Evolutionary conservation across 1,140 invertebrate species (phyloP), one percentile per base, ranked within the genome.

Genomic region (Procambarus virginalis): DNA sequence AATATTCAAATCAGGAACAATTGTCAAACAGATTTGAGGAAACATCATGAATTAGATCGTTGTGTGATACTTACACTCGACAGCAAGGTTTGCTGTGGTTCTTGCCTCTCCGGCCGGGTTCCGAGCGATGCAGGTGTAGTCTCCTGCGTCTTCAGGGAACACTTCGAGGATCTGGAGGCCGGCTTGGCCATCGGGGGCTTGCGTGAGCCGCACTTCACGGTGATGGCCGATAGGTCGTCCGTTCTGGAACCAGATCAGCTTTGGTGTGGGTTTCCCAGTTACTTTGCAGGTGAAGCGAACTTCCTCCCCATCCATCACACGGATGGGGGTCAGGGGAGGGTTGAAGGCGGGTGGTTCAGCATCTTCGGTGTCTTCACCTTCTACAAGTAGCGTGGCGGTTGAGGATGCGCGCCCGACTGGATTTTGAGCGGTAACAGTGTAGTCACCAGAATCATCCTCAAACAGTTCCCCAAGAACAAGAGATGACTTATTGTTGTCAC

Each of bases 281-380:
- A 96, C 95, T 93, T 96, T 94, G 92, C 97, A 97, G 86, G 94
- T 96, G 75, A 99, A 95, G 92, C 96, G 95, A 48, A 97, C 96
- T 93, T 97, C 96, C 93, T 99, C 97, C 73, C 97, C 97, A 94
- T 99, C 98, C 97, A 99, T 99, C 9, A 99, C 96, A 92, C 96
- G 96, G 2, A 96, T 94, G 22, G 96, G 95, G 77, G 95, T 95
- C 80, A 98, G 94, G 92, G 95, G 95, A 92, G 95, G 95, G 20
- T 96, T 94, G 92, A 98, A 98, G 91, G 95, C 95, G 45, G 98
- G 98, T 34, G 96, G 96, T 92, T 95, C 94, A n/a, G 93, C 93
- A 45, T 96, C 94, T 93, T 96, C 95, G 48, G 95, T 88, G 46
- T 55, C 82, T 73, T 91, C 92, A 76, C 86, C 91, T 60, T 93